phyloP scores from a whole-genome alignment of 2,888 invertebrate genomes.

The Lasioglossum leucozonium region DNA sequence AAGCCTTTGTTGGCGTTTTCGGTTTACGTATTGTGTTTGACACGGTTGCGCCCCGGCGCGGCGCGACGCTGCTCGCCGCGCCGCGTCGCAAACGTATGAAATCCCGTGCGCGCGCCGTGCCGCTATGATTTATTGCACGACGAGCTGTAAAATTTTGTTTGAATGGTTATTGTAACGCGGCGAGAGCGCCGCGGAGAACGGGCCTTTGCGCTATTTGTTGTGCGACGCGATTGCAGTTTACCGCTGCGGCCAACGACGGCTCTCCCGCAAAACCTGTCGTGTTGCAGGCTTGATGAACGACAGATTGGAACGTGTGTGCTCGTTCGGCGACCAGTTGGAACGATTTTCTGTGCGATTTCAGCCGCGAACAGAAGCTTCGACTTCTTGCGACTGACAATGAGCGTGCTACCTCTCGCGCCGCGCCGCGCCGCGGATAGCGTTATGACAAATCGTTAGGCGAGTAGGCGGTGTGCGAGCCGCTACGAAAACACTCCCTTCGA shows the following conservation, averaged over 20 bases:
- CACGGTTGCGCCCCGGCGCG: neutral
- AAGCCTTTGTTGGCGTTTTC: neutral
- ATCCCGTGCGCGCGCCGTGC: neutral
- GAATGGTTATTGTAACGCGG: conserved; percentile 5
- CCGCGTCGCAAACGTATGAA: neutral
- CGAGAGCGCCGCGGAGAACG: neutral
- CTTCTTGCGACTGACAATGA: conserved; percentile 10
- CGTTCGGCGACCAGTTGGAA: conserved; percentile 12
- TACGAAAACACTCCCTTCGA: neutral
- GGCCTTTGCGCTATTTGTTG: conserved; percentile 1
- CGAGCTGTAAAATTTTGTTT: conserved; percentile 6
- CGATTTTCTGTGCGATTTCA: conserved; percentile 15
- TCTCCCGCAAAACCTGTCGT: conserved; percentile 10
- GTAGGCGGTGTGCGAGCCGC: neutral
- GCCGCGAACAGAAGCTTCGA: conserved; percentile 10
- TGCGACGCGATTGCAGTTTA: conserved; percentile 3
- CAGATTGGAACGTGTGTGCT: conserved; percentile 19
- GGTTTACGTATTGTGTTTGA: neutral
- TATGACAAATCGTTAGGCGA: neutral
- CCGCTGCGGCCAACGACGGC: neutral
- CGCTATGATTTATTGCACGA: neutral
- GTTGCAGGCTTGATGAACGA: conserved; percentile 8
- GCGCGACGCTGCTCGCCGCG: neutral
- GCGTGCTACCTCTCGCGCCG: neutral
- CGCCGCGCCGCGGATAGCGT: neutral